Conservation (phyloP, 2,113 vertebrate species). For the Kobus ellipsiprymnus region DNA sequence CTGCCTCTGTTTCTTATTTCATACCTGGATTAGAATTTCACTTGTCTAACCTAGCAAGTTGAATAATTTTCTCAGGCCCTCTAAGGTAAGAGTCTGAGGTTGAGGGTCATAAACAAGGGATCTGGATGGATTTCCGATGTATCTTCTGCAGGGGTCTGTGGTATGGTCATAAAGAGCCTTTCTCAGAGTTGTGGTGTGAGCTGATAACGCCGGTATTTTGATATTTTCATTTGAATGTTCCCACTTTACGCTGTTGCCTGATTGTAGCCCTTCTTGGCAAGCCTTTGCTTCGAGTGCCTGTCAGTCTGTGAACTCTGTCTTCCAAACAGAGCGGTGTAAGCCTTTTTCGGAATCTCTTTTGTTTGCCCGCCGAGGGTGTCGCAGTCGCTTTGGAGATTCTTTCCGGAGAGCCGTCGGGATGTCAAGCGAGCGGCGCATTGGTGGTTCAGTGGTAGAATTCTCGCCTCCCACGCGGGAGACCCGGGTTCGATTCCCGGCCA, state of each 20-base stretch:
- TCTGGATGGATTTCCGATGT: not conserved
- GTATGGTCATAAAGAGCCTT: not conserved
- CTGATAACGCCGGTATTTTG: not conserved
- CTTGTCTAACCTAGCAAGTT: not conserved
- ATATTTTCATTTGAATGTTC: not conserved
- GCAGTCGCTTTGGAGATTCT: not conserved
- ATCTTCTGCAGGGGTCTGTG: not conserved
- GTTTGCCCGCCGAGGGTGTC: not conserved
- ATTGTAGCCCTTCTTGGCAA: not conserved
- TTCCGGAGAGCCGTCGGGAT: accelerated
- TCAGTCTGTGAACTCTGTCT: not conserved
- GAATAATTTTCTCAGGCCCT: not conserved
- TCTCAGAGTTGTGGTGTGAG: not conserved
- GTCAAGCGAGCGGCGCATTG: no score
- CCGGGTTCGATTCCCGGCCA: slow-evolving; percentile 40
- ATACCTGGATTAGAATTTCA: not conserved
- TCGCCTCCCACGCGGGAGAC: slow-evolving; percentile 15
- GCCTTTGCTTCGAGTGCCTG: not conserved
- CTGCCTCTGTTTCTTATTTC: not conserved
- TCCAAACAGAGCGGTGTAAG: not conserved
- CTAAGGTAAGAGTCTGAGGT: not conserved
- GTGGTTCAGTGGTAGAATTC: slow-evolving; percentile 52
- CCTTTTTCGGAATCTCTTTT: not conserved
- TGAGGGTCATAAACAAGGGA: not conserved
- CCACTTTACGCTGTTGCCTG: not conserved